Evolutionary conservation across 1,140 invertebrate species (phyloP), one percentile per base, ranked within the genome.

Genomic region (Phymastichus coffea): DNA sequence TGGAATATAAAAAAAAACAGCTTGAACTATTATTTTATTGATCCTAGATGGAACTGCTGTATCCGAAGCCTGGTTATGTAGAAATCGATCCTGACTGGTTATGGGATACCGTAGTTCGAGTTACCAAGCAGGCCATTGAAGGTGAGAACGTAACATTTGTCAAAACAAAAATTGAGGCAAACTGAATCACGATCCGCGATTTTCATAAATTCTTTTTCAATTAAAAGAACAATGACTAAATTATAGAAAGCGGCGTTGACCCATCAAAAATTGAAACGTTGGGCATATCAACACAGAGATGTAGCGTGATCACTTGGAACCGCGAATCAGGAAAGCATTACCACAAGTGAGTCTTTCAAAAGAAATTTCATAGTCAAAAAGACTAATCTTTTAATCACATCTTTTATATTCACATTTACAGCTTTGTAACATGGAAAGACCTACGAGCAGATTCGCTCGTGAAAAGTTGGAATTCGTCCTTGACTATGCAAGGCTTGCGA

Each of bases 371-470:
- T n/a, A n/a, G n/a, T n/a, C n/a, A n/a, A n/a, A n/a, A n/a, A n/a
- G n/a, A n/a, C n/a, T n/a, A n/a, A n/a, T n/a, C n/a, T n/a, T n/a
- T 33, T 12, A 12, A 7, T 33, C 28, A 33, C 28, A 12, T 7
- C 12, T 33, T 33, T 33, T 7, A 33, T 33, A 12, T 33, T 33
- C 12, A 7, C 28, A 54, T 56, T 70, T 70, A 1, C 49, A 80
- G 94, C 69, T 93, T 99, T 65, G 94, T 98, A 59, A 95, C 93
- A 19, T 99, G 97, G 96, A 97, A 97, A 74, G 96, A 99, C 78
- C 68, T 92, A 25, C 83, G 96, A 55, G 90, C 93, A 23, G 85
- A 89, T 67, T 72, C 83, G 26, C 77, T 94, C 53, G 94, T 97
- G 0, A 86, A 89, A 46, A 75, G 87, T 66, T 95, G 93, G 90